These are phyloP conservation scores for Trichonephila inaurata DNA, from an alignment of 1,140 invertebrate genomes.

Conservation along the genomic window DNA sequence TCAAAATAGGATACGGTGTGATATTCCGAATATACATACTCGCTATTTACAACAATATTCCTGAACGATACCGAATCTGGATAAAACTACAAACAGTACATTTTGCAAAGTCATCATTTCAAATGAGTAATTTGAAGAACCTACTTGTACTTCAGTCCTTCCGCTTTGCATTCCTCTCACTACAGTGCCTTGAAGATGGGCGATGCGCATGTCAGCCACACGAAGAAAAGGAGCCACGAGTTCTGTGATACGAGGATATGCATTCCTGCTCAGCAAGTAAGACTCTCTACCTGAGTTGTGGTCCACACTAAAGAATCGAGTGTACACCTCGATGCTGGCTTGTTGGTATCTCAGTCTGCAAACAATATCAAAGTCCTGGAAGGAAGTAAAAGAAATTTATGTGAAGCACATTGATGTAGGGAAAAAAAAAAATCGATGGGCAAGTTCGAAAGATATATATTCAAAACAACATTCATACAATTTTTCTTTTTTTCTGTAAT, in stretches of 20 bases:
- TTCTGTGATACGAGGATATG: slow-evolving; percentile 93
- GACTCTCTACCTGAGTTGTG: slow-evolving; percentile 94
- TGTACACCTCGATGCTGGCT: slow-evolving; percentile 93
- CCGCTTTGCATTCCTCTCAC: slow-evolving; percentile 93
- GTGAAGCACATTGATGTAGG: no score
- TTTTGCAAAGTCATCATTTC: no score
- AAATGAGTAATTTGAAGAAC: background rate
- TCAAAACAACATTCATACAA: no score
- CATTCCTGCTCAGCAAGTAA: slow-evolving; percentile 93
- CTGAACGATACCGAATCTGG: background rate
- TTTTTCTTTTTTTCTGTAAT: no score
- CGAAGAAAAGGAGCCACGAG: slow-evolving; percentile 90
- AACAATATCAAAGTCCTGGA: slow-evolving; percentile 80
- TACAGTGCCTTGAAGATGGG: slow-evolving; percentile 88
- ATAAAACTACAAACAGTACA: no score
- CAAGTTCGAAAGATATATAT: no score
- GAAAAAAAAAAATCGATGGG: no score
- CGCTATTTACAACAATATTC: background rate
- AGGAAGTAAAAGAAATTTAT: background rate
- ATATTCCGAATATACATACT: no score
- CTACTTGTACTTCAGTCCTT: slow-evolving; percentile 94
- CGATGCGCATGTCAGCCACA: slow-evolving; percentile 93
- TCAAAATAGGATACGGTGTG: no score
- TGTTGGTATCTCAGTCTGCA: slow-evolving; percentile 94
- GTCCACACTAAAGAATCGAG: slow-evolving; percentile 92